Evolutionary conservation across 2,113 vertebrate species (phyloP), one percentile per base, ranked within the genome.

Genomic region (Corythornis vintsioides): DNA sequence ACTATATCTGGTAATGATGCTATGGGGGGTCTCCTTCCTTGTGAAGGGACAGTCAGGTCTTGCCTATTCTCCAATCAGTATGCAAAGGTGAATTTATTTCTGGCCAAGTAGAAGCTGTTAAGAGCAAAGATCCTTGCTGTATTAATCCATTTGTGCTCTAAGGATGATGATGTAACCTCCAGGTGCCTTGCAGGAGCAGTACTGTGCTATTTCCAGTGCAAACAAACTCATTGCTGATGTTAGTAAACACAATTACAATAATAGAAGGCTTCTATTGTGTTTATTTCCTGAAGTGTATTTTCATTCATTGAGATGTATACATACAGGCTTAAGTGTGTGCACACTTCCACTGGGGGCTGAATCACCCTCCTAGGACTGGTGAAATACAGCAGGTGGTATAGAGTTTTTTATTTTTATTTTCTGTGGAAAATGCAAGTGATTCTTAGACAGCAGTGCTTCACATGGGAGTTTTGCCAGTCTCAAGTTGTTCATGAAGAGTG

Each of bases 251-350:
- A 92, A 89, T 76, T 92, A 85, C 40, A 90, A 93, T 82, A 82
- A 88, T 91, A 96, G 92, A 95, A 60, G 82, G 70, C 75, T 97
- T 95, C 96, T 81, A 83, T 91, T 94, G 86, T 96, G 92, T 92
- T 97, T 96, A 48, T 86, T 97, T 97, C 96, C 97, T 95, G 93
- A 91, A 83, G 45, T 38, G 38, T 38, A 16, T 82, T 91, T 91
- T 92, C 95, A 94, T 97, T 97, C 94, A 93, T 65, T 22, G 72
- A 81, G 82, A 75, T 40, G 19, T 88, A 60, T 75, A 70, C 28
- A 75, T n/a, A 48, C 47, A 56, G 56, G 40, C 42, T 77, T 60
- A 73, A 78, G 57, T 3, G 13, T 47, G 67, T 11, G 4, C n/a
- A 10, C 52, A 1, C 50, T 93, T 90, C 90, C 74, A 87, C 42